These are phyloP conservation scores for Oceanodroma leucorhoa DNA, from an alignment of 2,797 vertebrate species.

Conservation along the genomic window DNA sequence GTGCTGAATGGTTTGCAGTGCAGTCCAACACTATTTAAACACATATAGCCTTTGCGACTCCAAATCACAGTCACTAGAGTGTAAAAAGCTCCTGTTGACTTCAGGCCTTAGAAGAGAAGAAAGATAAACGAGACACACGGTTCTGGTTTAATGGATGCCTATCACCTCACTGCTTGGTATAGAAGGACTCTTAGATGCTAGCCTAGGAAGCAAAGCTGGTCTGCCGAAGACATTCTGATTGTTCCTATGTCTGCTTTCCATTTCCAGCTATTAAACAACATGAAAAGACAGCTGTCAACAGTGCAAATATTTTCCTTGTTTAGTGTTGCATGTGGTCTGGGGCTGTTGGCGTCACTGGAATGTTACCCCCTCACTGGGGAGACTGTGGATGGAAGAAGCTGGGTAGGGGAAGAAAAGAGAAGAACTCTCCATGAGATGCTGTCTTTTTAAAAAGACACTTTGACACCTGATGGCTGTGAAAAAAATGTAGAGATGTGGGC, in stretches of 20 bases:
- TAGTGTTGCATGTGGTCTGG: background rate
- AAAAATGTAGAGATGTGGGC: background rate
- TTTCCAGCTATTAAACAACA: background rate
- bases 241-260: background rate
- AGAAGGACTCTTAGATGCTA: background rate
- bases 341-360: background rate
- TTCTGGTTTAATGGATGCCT: background rate
- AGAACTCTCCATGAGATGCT: background rate
- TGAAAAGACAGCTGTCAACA: background rate
- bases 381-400: background rate
- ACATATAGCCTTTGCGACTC: background rate
- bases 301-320: background rate
- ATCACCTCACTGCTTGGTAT: background rate
- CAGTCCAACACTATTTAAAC: background rate
- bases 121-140: background rate
- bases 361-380: background rate
- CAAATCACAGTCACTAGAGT: background rate
- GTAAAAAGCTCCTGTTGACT: background rate
- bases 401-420: background rate
- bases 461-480: background rate
- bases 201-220: background rate
- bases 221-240: background rate
- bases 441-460: background rate
- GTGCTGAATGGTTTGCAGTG: background rate
- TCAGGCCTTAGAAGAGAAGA: background rate